These are phyloP conservation scores for Sturmia bella DNA, from an alignment of 2,888 invertebrate genomes.

Conservation along the genomic window DNA sequence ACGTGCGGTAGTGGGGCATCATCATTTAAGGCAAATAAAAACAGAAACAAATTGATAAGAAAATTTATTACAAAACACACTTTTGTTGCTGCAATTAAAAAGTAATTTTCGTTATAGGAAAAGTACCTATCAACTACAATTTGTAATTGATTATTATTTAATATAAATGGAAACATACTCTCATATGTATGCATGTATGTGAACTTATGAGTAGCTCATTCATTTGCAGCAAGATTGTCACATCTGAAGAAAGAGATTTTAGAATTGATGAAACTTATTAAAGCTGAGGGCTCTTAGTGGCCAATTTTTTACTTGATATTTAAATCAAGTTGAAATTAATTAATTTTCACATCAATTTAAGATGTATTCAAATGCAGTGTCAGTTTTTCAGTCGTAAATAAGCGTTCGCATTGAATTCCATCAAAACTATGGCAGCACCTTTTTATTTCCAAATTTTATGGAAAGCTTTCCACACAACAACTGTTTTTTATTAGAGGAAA, in stretches of 20 bases:
- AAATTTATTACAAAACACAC: constrained; percentile 14
- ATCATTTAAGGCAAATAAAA: constrained; percentile 43
- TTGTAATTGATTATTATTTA: constrained; percentile 53
- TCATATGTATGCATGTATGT: not conserved
- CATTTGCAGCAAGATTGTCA: no score
- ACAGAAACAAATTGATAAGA: constrained; percentile 46
- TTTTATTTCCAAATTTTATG: no score
- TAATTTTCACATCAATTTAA: no score
- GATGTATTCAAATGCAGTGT: no score
- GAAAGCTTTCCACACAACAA: no score
- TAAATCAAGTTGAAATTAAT: no score
- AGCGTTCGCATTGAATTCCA: no score
- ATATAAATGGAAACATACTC: not conserved
- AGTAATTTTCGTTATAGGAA: constrained; percentile 28
- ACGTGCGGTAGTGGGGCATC: constrained; percentile 46
- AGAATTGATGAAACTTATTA: not conserved
- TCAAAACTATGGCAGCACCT: no score
- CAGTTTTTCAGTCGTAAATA: no score
- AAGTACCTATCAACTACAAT: constrained; percentile 34
- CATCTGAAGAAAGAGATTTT: no score
- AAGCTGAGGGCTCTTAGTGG: no score
- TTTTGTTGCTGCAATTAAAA: not conserved
- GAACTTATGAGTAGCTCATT: not conserved
- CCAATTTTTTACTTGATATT: not conserved
- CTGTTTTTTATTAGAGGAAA: no score